Conservation (phyloP, 1,140 invertebrate species). For the Bradysia coprophila region DNA sequence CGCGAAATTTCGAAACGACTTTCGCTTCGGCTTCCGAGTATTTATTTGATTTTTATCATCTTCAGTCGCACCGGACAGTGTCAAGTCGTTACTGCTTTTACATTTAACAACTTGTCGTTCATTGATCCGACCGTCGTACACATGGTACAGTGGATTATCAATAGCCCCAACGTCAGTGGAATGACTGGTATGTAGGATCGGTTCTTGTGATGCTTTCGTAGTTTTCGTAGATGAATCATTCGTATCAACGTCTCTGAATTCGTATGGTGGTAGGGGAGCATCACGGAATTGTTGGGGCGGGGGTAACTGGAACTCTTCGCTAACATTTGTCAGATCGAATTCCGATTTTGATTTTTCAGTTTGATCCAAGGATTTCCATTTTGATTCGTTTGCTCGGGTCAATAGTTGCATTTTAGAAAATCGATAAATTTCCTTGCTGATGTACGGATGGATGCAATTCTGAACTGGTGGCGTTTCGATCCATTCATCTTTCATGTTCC, state of each 20-base stretch:
- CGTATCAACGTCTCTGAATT: slow-evolving; percentile 34
- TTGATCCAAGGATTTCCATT: slow-evolving; percentile 6
- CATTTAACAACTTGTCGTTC: slow-evolving; percentile 30
- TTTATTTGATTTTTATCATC: slow-evolving; percentile 19
- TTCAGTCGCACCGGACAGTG: slow-evolving; percentile 5
- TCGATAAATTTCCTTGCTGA: background rate
- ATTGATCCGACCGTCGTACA: slow-evolving; percentile 42
- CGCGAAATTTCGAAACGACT: slow-evolving; percentile 1
- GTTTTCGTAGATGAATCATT: background rate
- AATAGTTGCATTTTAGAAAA: background rate
- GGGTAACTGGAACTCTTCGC: slow-evolving; percentile 54
- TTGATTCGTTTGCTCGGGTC: background rate
- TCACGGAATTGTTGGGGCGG: slow-evolving; percentile 74
- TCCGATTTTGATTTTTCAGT: slow-evolving; percentile 32
- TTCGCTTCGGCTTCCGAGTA: slow-evolving; percentile 6
- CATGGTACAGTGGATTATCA: slow-evolving; percentile 61
- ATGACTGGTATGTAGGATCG: too few relatives aligned
- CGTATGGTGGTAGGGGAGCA: slow-evolving; percentile 49
- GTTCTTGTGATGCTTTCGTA: background rate
- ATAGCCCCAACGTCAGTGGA: slow-evolving; percentile 20
- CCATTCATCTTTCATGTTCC: slow-evolving; percentile 1
- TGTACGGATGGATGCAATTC: background rate
- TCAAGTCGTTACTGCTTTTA: slow-evolving; percentile 33
- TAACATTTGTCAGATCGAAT: slow-evolving; percentile 36
- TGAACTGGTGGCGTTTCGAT: slow-evolving; percentile 1